Percentiles rank a stretch among this genome's conserved stretches.
phyloP scores from a whole-genome alignment of 1,140 invertebrate genomes.

The Maniola jurtina region DNA sequence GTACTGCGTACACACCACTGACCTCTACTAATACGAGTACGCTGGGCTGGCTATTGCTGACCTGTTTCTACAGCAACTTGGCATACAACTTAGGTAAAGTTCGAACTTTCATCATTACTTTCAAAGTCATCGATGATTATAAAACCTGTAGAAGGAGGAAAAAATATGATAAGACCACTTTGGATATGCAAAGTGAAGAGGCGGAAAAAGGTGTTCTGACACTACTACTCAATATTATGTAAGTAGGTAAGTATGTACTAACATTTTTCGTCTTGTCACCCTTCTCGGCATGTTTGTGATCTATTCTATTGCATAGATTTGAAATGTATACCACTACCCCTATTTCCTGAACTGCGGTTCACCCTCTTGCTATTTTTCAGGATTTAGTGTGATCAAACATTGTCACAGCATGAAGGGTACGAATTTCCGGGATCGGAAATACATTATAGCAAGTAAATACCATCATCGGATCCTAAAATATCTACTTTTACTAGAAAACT shows the following conservation, averaged over 20 bases:
- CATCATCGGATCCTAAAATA: background rate
- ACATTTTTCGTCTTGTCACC: no score
- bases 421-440: constrained; percentile 8
- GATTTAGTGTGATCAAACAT: constrained; percentile 11
- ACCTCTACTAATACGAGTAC: background rate
- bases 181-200: no score
- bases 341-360: background rate
- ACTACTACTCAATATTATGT: no score
- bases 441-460: background rate
- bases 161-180: no score
- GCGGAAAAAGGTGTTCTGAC: no score
- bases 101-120: no score
- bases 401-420: constrained; percentile 3
- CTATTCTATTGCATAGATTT: constrained; percentile 5
- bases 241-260: no score
- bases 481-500: background rate
- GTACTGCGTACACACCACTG: background rate
- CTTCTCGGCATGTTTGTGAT: background rate
- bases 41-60: no score
- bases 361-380: constrained; percentile 2
- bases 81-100: no score
- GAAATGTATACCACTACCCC: background rate
- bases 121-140: no score
- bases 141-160: no score
- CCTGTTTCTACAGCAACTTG: no score